phyloP scores from a whole-genome alignment of 2,888 invertebrate species.

The Pecten maximus region DNA sequence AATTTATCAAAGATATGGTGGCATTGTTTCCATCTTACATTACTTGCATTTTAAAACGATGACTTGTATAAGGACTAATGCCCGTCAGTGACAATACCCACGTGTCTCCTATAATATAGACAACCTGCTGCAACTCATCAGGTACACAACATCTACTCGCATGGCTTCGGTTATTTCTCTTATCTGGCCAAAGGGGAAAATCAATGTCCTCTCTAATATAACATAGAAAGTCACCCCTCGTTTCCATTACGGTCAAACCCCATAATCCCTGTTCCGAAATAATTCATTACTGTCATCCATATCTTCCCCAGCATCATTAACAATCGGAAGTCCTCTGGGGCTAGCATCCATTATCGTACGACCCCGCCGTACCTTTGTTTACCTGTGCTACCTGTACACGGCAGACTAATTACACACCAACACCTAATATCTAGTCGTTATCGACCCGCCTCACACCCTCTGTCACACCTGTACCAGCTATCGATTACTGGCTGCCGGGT shows the following conservation, averaged over 20 bases:
- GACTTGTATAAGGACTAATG: too few species aligned
- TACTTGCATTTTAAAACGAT: too few species aligned
- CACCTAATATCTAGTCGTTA: neutral
- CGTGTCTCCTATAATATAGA: neutral
- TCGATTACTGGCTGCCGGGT: neutral
- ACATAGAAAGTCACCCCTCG: neutral
- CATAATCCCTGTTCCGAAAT: constrained; percentile 34
- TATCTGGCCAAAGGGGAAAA: neutral
- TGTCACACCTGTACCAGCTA: neutral
- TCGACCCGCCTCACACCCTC: constrained; percentile 8
- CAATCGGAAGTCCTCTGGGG: constrained; percentile 33
- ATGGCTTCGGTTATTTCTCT: neutral
- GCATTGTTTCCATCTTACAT: too few species aligned
- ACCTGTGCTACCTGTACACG: constrained; percentile 23
- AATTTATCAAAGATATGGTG: too few species aligned
- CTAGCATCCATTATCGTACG: constrained; percentile 8
- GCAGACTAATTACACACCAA: neutral
- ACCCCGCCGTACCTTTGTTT: constrained; percentile 26
- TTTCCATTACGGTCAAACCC: constrained; percentile 23
- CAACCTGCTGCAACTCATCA: neutral
- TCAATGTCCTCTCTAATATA: neutral
- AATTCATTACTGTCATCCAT: constrained; percentile 35
- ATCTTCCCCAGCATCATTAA: constrained; percentile 40
- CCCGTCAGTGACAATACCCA: neutral
- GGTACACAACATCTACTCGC: neutral